These are phyloP conservation scores for Drosophila hydei DNA, from an alignment of 1,140 invertebrate genomes.

Conservation along the genomic window DNA sequence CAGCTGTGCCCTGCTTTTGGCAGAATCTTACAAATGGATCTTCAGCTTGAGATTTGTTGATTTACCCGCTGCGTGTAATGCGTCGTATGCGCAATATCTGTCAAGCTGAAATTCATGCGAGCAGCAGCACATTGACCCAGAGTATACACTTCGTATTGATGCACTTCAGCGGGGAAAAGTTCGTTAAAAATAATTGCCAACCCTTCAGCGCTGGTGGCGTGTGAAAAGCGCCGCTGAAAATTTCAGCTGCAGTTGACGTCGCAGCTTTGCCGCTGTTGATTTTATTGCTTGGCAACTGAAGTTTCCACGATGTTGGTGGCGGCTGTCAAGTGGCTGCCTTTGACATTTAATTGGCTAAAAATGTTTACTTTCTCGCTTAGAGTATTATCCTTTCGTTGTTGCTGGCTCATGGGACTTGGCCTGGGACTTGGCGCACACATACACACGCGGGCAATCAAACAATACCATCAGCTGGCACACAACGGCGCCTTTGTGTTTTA, in stretches of 20 bases:
- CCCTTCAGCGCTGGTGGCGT: conserved; percentile 24
- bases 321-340: conserved; percentile 18
- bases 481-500: conserved; percentile 73
- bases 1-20: conserved; percentile 51
- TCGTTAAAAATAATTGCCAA: conserved; percentile 77
- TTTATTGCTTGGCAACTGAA: conserved; percentile 18
- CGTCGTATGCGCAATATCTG: conserved; percentile 62
- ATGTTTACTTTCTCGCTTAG: conserved; percentile 43
- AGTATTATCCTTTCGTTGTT: background rate
- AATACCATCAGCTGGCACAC: conserved; percentile 24
- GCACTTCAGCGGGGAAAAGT: conserved; percentile 22
- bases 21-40: conserved; percentile 40
- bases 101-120: background rate
- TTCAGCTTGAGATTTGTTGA: conserved; percentile 29
- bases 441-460: conserved; percentile 28
- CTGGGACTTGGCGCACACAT: conserved; percentile 4
- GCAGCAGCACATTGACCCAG: conserved; percentile 62
- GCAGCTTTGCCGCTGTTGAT: conserved; percentile 23
- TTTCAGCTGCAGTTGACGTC: conserved; percentile 36
- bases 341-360: conserved; percentile 69
- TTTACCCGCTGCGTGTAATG: background rate
- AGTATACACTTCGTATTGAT: conserved; percentile 9
- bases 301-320: background rate
- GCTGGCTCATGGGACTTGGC: background rate
- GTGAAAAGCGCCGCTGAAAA: conserved; percentile 36